A percentile compares a stretch with the other conserved stretches of the same genome.
phyloP scores from a whole-genome alignment of 2,113 vertebrate genomes.

The Melospiza melodia region DNA sequence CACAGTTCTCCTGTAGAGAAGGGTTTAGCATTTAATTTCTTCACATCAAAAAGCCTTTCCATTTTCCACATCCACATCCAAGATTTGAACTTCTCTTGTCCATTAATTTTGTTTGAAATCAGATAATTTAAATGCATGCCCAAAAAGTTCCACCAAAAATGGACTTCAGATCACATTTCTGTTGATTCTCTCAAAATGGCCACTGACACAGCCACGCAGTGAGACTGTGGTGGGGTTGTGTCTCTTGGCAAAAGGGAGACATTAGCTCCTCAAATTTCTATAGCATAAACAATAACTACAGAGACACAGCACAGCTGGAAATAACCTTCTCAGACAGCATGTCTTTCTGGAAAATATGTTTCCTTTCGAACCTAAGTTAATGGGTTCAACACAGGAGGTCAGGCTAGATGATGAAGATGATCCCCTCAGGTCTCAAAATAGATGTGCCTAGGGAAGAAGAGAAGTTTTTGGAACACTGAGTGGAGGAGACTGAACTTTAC shows the following conservation, averaged over 20 bases:
- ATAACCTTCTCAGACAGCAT: slow-evolving; percentile 16
- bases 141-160: neutral
- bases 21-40: neutral
- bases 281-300: slow-evolving; percentile 42
- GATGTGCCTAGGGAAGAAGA: neutral
- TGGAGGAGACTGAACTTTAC: neutral
- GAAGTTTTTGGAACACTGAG: neutral
- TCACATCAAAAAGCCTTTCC: neutral
- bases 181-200: neutral
- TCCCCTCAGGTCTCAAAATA: neutral
- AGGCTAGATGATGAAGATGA: neutral
- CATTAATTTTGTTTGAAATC: neutral
- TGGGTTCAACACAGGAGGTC: neutral
- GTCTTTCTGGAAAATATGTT: slow-evolving; percentile 31
- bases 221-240: neutral
- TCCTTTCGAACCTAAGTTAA: neutral
- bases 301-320: slow-evolving; percentile 41
- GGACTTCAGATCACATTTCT: slow-evolving; percentile 2
- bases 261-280: slow-evolving; percentile 30
- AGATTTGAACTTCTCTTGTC: neutral
- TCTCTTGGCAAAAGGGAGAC: slow-evolving; percentile 16
- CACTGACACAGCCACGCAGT: neutral
- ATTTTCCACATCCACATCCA: neutral
- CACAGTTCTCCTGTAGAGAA: neutral
- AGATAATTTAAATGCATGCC: neutral